Evolutionary conservation across 2,797 vertebrate species (phyloP).

Genomic region (Spondyliosoma cantharus): DNA sequence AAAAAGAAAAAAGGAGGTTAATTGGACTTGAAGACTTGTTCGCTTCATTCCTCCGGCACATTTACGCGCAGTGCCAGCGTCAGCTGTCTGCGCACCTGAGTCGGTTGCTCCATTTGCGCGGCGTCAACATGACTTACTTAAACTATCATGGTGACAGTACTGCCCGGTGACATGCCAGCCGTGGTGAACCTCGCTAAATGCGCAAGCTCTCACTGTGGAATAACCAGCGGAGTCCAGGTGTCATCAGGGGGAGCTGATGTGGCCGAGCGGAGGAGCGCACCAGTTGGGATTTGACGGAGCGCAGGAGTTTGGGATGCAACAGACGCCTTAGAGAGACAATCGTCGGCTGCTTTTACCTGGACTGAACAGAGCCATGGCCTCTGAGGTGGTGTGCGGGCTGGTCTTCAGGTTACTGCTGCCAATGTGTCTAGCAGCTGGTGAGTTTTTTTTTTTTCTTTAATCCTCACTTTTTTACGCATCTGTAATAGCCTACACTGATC

Average conservation of each 20-base stretch:
- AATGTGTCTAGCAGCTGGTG: constrained; percentile 92
- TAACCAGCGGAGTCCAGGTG: constrained; percentile 64
- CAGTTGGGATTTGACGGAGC: constrained; percentile 72
- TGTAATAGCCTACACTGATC: background rate
- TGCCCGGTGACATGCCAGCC: constrained; percentile 33
- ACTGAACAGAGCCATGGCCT: constrained; percentile 88
- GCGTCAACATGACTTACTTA: constrained; percentile 55
- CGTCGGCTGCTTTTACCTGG: constrained; percentile 56
- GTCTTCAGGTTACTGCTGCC: constrained; percentile 95
- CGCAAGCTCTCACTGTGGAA: constrained; percentile 48
- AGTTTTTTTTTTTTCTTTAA: constrained; percentile 61
- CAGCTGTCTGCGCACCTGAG: constrained; percentile 63
- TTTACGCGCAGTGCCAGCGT: constrained; percentile 45
- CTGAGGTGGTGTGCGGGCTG: constrained; percentile 94
- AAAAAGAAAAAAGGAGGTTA: constrained; percentile 37
- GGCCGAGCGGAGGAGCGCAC: constrained; percentile 61
- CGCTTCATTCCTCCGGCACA: constrained; percentile 45
- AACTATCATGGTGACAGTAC: constrained; percentile 41
- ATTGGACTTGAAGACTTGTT: constrained; percentile 73
- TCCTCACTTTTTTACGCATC: constrained; percentile 28
- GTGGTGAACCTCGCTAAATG: constrained; percentile 42
- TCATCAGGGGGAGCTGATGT: constrained; percentile 57
- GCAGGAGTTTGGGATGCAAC: constrained; percentile 76
- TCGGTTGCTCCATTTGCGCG: background rate
- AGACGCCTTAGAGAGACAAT: constrained; percentile 58